A percentile compares a stretch with the other conserved stretches of the same genome.
Evolutionary conservation across 2,888 invertebrate genomes (phyloP).

Genomic region (Pandemis cinnamomeana): DNA sequence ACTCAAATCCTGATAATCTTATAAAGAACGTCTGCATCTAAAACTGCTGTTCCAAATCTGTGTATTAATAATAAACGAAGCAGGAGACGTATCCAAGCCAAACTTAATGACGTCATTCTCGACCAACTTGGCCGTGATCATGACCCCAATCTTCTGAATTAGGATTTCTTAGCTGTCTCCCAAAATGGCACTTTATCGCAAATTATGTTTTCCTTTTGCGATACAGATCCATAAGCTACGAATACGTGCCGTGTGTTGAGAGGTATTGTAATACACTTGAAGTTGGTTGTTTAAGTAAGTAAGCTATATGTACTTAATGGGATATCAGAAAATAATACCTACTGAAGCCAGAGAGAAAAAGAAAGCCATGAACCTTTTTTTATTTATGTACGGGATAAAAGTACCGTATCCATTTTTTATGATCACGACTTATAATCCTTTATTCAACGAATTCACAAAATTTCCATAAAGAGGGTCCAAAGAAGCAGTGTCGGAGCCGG

Average conservation of each 20-base stretch:
- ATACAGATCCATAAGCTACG: slow-evolving; percentile 8
- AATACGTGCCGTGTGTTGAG: not conserved
- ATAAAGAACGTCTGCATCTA: no score
- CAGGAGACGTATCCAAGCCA: not conserved
- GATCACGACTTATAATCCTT: slow-evolving; percentile 2
- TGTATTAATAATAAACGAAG: not conserved
- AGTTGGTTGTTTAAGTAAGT: not conserved
- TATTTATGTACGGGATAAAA: not conserved
- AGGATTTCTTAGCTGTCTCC: slow-evolving; percentile 16
- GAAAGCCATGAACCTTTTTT: not conserved
- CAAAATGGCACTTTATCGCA: slow-evolving; percentile 29
- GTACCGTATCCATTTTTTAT: slow-evolving; percentile 25
- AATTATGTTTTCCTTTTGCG: slow-evolving; percentile 26
- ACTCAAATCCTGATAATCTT: no score
- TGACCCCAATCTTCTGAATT: slow-evolving; percentile 32
- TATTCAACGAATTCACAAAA: slow-evolving; percentile 35
- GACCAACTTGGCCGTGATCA: slow-evolving; percentile 35
- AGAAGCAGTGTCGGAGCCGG: slow-evolving; percentile 43
- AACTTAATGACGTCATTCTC: slow-evolving; percentile 21
- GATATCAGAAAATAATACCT: no score
- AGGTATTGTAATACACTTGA: not conserved
- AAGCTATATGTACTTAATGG: no score
- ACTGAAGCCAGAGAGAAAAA: not conserved
- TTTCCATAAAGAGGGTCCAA: slow-evolving; percentile 41
- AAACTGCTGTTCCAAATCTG: not conserved